Evolutionary conservation across 2,797 vertebrate genomes (phyloP).

Genomic region (Sebastes jordani): DNA sequence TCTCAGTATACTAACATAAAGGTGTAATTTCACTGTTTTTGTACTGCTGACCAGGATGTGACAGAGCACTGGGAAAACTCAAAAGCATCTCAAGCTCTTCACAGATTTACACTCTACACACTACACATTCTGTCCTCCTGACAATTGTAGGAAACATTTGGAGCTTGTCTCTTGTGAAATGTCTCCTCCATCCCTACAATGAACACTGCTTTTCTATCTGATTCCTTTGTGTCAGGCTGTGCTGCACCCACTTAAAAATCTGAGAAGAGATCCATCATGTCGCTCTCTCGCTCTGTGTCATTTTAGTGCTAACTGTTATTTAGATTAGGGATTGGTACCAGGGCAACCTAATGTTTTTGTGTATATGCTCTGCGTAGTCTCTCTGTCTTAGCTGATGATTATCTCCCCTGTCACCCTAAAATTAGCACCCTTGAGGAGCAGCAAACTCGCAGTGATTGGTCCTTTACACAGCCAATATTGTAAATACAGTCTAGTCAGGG

Average conservation of each 20-base stretch:
- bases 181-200: slow-evolving; percentile 11
- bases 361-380: slow-evolving; percentile 62
- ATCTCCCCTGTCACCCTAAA: slow-evolving; percentile 63
- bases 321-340: slow-evolving; percentile 68
- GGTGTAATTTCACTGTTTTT: not conserved
- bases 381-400: slow-evolving; percentile 56
- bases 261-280: slow-evolving; percentile 33
- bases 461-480: slow-evolving; percentile 14
- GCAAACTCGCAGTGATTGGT: slow-evolving; percentile 20
- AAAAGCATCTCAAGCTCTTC: not conserved
- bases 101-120: not conserved
- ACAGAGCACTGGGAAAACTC: not conserved
- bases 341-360: slow-evolving; percentile 60
- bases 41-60: not conserved
- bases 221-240: slow-evolving; percentile 27
- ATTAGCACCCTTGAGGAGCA: slow-evolving; percentile 45
- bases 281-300: slow-evolving; percentile 46
- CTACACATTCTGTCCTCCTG: not conserved
- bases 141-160: slow-evolving; percentile 1
- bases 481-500: slow-evolving; percentile 37
- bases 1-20: not conserved
- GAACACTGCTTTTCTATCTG: not conserved
- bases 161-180: not conserved
- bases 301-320: slow-evolving; percentile 61
- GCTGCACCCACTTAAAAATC: slow-evolving; percentile 29